These are phyloP conservation scores for Chironomus tentans DNA, from an alignment of 2,888 invertebrate species.

Conservation along the genomic window DNA sequence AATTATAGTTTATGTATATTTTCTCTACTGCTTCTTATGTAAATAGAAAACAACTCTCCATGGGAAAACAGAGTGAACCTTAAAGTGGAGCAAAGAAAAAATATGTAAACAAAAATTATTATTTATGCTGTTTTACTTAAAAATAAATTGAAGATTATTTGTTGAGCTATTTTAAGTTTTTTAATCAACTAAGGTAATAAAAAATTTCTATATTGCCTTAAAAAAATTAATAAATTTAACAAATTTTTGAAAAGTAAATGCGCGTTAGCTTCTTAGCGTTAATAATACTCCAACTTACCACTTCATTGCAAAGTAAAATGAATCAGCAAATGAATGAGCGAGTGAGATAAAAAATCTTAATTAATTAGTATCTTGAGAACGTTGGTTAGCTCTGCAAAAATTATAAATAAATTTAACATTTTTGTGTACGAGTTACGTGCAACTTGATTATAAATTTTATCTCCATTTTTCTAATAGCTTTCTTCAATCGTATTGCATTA, in stretches of 20 bases:
- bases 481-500: background rate
- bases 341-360: background rate
- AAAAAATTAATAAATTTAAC: too few relatives aligned
- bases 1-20: background rate
- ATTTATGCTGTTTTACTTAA: background rate
- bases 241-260: too few relatives aligned
- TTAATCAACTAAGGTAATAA: too few relatives aligned
- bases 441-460: background rate
- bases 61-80: background rate
- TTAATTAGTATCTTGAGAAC: constrained; percentile 6
- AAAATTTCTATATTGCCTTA: too few relatives aligned
- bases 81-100: background rate
- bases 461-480: background rate
- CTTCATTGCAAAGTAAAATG: too few relatives aligned
- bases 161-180: background rate
- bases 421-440: background rate
- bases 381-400: background rate
- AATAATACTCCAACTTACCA: too few relatives aligned
- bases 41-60: background rate
- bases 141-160: background rate
- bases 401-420: constrained; percentile 5
- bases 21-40: background rate
- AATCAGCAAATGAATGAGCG: background rate
- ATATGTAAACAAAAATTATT: background rate
- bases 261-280: too few relatives aligned